A percentile compares a stretch with the other conserved stretches of the same genome.
These are phyloP conservation scores for Narcine bancroftii DNA, from an alignment of 2,113 vertebrate genomes.

Conservation along the genomic window DNA sequence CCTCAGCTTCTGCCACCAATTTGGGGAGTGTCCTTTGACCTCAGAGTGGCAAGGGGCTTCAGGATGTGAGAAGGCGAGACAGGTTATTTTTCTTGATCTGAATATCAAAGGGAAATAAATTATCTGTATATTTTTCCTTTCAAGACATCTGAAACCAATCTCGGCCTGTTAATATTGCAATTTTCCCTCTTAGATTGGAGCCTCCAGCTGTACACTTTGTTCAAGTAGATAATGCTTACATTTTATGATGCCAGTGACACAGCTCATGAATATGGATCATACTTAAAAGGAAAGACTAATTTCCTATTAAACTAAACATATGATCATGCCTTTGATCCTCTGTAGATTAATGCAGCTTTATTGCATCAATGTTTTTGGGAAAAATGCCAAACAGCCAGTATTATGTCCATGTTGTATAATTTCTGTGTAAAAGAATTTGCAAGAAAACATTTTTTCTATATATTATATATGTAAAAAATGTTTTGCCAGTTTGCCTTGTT, in stretches of 20 bases:
- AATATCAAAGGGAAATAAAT: neutral
- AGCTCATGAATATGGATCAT: slow-evolving; percentile 44
- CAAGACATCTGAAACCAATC: slow-evolving; percentile 9
- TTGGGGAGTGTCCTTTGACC: neutral
- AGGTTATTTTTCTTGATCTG: neutral
- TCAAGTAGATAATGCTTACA: slow-evolving; percentile 46
- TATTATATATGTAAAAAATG: slow-evolving; percentile 55
- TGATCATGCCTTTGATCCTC: slow-evolving; percentile 5
- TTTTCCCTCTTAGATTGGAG: neutral
- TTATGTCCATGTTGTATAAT: slow-evolving; percentile 49
- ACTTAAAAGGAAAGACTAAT: slow-evolving; percentile 43
- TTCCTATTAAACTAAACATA: slow-evolving; percentile 41
- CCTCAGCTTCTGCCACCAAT: neutral
- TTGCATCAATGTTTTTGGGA: slow-evolving; percentile 33
- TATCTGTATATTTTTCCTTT: neutral
- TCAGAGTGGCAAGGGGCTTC: neutral
- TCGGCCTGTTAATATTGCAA: slow-evolving; percentile 7
- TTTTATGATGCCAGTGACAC: slow-evolving; percentile 45
- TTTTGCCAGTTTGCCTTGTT: slow-evolving; percentile 55
- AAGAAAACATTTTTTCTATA: slow-evolving; percentile 51
- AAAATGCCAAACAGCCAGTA: slow-evolving; percentile 49
- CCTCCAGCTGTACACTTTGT: neutral
- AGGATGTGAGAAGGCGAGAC: too few relatives aligned
- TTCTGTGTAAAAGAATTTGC: slow-evolving; percentile 49
- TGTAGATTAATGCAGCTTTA: neutral